Conservation (phyloP, 1,140 invertebrate species). For the Dinoponera quadriceps region DNA sequence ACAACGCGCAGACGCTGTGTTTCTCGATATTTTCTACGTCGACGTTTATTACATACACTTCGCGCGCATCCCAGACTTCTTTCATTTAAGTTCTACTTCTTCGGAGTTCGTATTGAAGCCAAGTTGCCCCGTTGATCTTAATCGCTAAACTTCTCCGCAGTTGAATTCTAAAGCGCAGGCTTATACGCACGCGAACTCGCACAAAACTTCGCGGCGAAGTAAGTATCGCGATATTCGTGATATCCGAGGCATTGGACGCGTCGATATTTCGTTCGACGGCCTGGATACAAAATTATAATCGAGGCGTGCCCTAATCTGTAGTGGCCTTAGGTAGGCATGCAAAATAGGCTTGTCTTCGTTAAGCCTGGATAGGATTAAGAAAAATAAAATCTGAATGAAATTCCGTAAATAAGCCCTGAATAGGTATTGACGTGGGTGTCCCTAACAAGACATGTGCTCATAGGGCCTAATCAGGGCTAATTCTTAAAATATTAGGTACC, state of each 20-base stretch:
- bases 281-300: neutral
- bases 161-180: conserved; percentile 7
- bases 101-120: conserved; percentile 6
- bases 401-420: too few species aligned
- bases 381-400: too few species aligned
- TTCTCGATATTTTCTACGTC: neutral
- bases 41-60: neutral
- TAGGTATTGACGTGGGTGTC: too few species aligned
- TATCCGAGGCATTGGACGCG: neutral
- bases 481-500: too few species aligned
- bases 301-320: too few species aligned
- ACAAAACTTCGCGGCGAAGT: neutral
- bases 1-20: neutral
- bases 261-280: neutral
- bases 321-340: too few species aligned
- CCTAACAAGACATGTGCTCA: too few species aligned
- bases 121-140: conserved; percentile 10
- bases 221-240: neutral
- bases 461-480: too few species aligned
- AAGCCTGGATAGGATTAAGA: too few species aligned
- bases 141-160: conserved; percentile 20
- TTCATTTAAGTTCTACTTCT: conserved; percentile 27
- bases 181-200: neutral
- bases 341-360: too few species aligned
- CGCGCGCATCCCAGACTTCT: neutral